Conservation (phyloP, 2,113 vertebrate species). For the Aphyosemion australe region DNA sequence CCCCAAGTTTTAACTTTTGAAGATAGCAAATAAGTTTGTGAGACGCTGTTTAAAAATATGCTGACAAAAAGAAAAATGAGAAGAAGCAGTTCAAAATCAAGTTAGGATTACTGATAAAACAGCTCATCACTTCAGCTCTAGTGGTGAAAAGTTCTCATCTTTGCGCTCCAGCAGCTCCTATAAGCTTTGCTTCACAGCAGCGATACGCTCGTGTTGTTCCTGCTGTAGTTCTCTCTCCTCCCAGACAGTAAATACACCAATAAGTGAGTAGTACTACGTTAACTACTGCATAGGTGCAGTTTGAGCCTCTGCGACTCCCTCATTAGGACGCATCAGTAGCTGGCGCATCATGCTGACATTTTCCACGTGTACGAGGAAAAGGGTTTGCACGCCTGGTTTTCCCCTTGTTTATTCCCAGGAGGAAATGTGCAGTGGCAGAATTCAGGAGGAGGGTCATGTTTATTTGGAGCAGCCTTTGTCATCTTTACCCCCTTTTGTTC, state of each 20-base stretch:
- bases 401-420: conserved; percentile 59
- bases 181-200: conserved; percentile 13
- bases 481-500: conserved; percentile 58
- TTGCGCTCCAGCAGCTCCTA: conserved; percentile 17
- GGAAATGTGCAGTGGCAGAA: conserved; percentile 51
- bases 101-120: neutral
- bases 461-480: conserved; percentile 64
- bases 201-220: conserved; percentile 19
- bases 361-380: conserved; percentile 38
- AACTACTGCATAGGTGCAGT: conserved; percentile 24
- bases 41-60: too few relatives aligned
- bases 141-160: neutral
- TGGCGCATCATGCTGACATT: conserved; percentile 69
- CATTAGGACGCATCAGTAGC: conserved; percentile 73
- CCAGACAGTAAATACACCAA: conserved; percentile 59
- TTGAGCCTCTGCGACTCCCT: conserved; percentile 44
- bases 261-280: conserved; percentile 60
- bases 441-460: conserved; percentile 64
- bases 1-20: too few relatives aligned
- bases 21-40: too few relatives aligned
- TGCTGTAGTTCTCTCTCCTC: conserved; percentile 11
- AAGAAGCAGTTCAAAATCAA: neutral
- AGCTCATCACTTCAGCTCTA: neutral
- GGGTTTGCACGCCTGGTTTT: conserved; percentile 44
- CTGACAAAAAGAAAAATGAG: neutral